These are phyloP conservation scores for Psammodynastes pulverulentus DNA, from an alignment of 2,113 vertebrate species.

Conservation along the genomic window DNA sequence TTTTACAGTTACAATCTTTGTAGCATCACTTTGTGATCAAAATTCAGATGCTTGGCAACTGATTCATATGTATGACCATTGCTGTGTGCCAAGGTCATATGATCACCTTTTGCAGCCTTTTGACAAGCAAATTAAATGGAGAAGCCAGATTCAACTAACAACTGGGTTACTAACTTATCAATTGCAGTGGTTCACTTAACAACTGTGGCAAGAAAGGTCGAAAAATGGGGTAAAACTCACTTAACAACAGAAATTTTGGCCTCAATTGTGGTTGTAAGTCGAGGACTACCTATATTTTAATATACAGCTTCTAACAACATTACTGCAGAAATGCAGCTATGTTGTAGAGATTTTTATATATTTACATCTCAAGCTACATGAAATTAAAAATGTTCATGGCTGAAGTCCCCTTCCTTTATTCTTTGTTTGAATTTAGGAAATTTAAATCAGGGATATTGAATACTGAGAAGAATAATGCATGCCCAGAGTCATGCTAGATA, in stretches of 20 bases:
- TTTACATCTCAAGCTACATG: not conserved
- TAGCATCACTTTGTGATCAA: not conserved
- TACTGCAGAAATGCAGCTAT: not conserved
- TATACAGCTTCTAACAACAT: not conserved
- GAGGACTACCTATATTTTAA: not conserved
- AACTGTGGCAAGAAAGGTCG: not conserved
- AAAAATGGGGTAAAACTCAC: not conserved
- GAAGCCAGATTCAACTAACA: not conserved
- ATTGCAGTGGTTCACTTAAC: not conserved
- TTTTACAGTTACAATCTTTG: not conserved
- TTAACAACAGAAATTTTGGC: not conserved
- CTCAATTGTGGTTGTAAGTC: not conserved
- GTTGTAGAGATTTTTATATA: not conserved
- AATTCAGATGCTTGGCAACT: not conserved
- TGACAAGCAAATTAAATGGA: not conserved
- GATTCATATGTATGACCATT: not conserved
- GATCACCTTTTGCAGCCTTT: not conserved
- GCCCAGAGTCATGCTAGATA: not conserved
- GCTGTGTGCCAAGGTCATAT: not conserved
- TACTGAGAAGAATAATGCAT: not conserved
- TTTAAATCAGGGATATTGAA: not conserved
- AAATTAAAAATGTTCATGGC: not conserved
- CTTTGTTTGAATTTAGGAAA: not conserved
- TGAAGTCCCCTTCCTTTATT: not conserved
- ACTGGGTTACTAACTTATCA: not conserved